Evolutionary conservation across 2,888 invertebrate genomes (phyloP).

Genomic region (Onthophagus sagittarius): DNA sequence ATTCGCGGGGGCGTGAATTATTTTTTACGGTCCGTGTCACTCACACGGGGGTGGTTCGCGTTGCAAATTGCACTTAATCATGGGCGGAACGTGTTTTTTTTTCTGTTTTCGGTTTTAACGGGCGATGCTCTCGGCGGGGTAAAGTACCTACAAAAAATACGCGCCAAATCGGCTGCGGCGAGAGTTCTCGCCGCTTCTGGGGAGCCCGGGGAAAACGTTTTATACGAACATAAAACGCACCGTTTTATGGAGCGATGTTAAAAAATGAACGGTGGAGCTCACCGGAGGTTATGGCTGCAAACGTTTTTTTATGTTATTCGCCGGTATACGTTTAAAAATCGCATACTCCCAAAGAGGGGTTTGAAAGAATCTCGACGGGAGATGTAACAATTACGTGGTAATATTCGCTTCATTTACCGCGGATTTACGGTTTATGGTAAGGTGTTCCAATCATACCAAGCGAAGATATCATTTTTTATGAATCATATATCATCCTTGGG

Average conservation of each 20-base stretch:
- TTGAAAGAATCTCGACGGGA: background rate
- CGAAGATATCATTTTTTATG: background rate
- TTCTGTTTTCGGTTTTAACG: background rate
- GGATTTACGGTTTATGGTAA: background rate
- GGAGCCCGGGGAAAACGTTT: background rate
- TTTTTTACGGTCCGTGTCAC: background rate
- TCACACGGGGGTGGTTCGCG: background rate
- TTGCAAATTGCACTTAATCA: background rate
- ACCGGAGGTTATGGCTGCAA: background rate
- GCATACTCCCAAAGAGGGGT: background rate
- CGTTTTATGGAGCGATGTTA: conserved; percentile 3
- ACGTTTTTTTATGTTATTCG: background rate
- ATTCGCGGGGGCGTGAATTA: background rate
- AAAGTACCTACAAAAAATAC: background rate
- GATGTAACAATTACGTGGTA: background rate
- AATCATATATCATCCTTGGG: too few species aligned
- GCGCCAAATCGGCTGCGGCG: background rate
- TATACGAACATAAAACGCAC: background rate
- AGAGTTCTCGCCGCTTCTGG: background rate
- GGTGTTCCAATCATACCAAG: background rate
- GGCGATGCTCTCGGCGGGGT: background rate
- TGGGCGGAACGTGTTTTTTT: background rate
- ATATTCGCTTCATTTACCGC: too few species aligned
- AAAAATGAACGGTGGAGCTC: background rate
- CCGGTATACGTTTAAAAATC: background rate